Percentiles rank a stretch among this genome's conserved stretches.
Evolutionary conservation across 2,888 invertebrate genomes (phyloP).

Genomic region (Ophion costatus): DNA sequence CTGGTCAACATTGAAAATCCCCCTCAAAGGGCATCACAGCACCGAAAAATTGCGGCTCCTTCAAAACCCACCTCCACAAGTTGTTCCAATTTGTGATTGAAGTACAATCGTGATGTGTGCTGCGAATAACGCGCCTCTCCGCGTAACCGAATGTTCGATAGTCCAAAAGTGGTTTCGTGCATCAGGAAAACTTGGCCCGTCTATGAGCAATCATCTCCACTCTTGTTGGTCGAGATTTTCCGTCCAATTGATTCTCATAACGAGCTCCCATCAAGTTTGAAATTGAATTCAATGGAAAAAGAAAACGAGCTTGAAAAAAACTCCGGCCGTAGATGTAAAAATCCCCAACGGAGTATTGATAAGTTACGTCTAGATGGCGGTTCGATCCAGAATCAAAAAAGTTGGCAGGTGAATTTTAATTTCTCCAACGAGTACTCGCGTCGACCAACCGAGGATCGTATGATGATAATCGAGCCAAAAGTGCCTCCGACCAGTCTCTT

Average conservation of each 20-base stretch:
- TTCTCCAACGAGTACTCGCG: no score
- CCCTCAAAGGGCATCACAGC: not conserved
- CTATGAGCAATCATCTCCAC: not conserved
- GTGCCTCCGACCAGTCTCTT: no score
- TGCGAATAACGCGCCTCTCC: no score
- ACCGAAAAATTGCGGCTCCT: not conserved
- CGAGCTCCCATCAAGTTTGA: not conserved
- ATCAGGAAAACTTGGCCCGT: not conserved
- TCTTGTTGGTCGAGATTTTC: not conserved
- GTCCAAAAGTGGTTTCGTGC: not conserved
- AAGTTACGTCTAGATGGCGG: not conserved
- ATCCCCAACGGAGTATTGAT: not conserved
- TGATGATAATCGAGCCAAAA: no score
- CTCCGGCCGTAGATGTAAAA: not conserved
- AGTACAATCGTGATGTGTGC: not conserved
- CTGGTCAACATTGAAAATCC: not conserved
- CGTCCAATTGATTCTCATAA: conserved; percentile 1
- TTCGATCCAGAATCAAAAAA: not conserved
- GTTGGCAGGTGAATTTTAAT: not conserved
- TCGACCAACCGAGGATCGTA: no score
- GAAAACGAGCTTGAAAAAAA: not conserved
- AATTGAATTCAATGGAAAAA: not conserved
- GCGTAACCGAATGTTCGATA: not conserved
- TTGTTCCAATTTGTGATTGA: conserved; percentile 11
- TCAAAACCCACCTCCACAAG: not conserved